Evolutionary conservation across 2,797 vertebrate genomes (phyloP), one percentile per base, ranked within the genome.

Genomic region (Gobionotothen gibberifrons): DNA sequence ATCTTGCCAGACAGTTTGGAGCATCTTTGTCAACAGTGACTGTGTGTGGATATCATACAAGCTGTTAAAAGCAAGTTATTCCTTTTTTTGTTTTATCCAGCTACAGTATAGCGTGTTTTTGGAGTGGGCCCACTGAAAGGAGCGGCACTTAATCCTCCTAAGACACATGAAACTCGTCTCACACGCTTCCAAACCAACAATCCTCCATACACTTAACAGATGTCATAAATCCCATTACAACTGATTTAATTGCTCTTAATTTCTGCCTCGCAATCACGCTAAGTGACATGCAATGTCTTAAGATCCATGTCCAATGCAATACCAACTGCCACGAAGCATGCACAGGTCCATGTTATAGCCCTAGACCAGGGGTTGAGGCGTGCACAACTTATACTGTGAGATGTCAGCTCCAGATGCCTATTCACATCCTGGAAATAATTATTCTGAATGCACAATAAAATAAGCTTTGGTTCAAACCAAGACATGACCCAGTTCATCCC

Each of bases 391-490:
- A 39, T 29, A 40, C 71, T 32, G 19, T 59, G 72, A 79, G 81
- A 76, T 46, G 72, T 83, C 79, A 76, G 51, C 53, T 81, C 52
- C 73, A 62, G 56, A 76, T 65, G 43, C 42, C 19, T 58, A 7
- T 59, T 72, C 51, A 7, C 26, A 52, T 68, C 66, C 49, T 57
- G 40, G 64, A 59, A 82, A 42, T 57, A 69, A 57, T 72, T 83
- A 80, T 58, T 26, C 55, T 78, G 68, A 54, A 82, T 87, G 66
- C 71, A 86, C 82, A 89, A 81, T 89, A 69, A 85, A 78, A 76
- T 59, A 75, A 54, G 60, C 40, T 75, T 63, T 19, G 70, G 67
- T 68, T 83, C 79, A 84, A 87, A 78, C 48, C 40, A 44, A 68
- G 67, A 75, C 54, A n/a, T 82, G 74, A 82, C 67, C 83, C 74